Evolutionary conservation across 64 coral and sea anemone species (phyloP).

Genomic region (Astreopora myriophthalma): DNA sequence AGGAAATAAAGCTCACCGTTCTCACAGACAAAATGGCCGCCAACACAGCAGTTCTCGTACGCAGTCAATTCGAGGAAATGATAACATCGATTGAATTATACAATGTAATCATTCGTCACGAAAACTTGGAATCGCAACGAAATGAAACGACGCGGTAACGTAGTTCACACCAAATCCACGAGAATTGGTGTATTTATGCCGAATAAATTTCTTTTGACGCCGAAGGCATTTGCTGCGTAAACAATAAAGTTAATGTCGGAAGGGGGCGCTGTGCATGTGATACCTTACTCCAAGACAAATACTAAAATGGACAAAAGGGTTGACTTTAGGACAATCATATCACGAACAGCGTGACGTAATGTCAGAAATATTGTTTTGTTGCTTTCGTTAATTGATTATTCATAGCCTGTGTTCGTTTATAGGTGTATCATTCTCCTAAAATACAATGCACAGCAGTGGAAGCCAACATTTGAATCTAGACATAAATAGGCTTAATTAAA

Average conservation of each 20-base stretch:
- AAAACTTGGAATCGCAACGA: background rate
- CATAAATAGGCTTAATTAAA: no score
- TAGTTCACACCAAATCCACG: background rate
- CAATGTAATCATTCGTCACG: constrained; percentile 2
- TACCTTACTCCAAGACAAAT: background rate
- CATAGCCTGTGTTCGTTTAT: background rate
- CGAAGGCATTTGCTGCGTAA: constrained; percentile 37
- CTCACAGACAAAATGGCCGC: constrained; percentile 26
- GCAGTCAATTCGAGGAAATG: background rate
- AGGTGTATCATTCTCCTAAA: no score
- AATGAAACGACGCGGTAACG: background rate
- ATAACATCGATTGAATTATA: background rate
- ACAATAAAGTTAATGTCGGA: background rate
- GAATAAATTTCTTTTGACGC: constrained; percentile 1
- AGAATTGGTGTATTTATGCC: background rate
- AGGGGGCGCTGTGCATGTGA: background rate
- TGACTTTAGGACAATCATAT: background rate
- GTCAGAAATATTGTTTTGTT: background rate
- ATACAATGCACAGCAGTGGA: no score
- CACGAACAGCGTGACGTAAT: background rate
- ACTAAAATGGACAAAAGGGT: background rate
- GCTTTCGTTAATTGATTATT: background rate
- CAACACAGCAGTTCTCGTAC: background rate
- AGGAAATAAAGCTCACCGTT: background rate
- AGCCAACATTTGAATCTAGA: no score